Evolutionary conservation across 2,888 invertebrate genomes (phyloP).

Genomic region (Pyrochroa serraticornis): DNA sequence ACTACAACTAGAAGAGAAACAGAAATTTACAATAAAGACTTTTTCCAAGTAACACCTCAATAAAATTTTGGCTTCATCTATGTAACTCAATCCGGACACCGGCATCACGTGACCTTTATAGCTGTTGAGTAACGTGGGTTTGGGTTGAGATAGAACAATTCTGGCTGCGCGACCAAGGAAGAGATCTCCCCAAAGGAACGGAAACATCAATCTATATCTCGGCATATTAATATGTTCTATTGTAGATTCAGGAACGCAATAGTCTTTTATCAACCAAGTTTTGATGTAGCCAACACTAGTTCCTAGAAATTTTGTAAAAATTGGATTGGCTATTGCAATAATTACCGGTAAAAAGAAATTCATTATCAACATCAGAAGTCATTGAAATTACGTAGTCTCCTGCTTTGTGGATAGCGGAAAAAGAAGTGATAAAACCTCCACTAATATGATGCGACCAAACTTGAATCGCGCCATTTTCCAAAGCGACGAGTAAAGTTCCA

Average conservation of each 20-base stretch:
- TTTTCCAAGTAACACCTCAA: conserved; percentile 63
- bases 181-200: conserved; percentile 74
- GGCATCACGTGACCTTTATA: conserved; percentile 74
- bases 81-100: conserved; percentile 70
- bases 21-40: no score
- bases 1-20: conserved; percentile 54
- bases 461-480: conserved; percentile 79
- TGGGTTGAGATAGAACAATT: conserved; percentile 64
- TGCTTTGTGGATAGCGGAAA: conserved; percentile 70
- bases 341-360: conserved; percentile 74
- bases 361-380: conserved; percentile 72
- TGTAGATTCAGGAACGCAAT: conserved; percentile 56
- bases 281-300: conserved; percentile 77
- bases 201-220: conserved; percentile 69
- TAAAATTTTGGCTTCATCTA: conserved; percentile 70
- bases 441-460: conserved; percentile 81
- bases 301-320: conserved; percentile 45
- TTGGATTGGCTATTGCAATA: neutral
- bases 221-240: conserved; percentile 66
- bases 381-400: conserved; percentile 73
- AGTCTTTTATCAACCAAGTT: conserved; percentile 78
- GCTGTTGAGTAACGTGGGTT: conserved; percentile 72
- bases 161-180: conserved; percentile 73
- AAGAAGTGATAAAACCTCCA: conserved; percentile 74
- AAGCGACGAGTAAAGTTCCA: conserved; percentile 73